These are phyloP conservation scores for Percopsis omiscomaycus DNA, from an alignment of 2,797 vertebrate species.

Conservation along the genomic window DNA sequence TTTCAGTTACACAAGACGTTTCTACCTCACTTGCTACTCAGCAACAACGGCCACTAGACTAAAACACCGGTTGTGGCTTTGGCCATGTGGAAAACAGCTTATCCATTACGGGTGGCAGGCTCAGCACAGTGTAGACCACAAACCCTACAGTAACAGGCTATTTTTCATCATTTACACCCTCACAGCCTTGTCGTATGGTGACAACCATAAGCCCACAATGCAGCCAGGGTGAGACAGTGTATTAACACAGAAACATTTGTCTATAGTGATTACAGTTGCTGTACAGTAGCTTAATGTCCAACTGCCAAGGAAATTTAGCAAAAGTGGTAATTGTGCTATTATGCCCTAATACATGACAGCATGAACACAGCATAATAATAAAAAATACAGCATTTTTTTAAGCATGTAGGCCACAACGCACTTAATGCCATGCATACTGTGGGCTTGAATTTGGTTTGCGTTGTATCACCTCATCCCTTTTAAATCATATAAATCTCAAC, in stretches of 20 bases:
- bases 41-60: constrained; percentile 44
- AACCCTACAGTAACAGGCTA: constrained; percentile 25
- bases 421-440: background rate
- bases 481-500: background rate
- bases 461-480: constrained; percentile 6
- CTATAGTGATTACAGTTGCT: constrained; percentile 7
- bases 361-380: too few relatives aligned
- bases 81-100: constrained; percentile 66
- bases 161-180: constrained; percentile 58
- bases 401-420: too few relatives aligned
- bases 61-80: constrained; percentile 49
- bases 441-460: constrained; percentile 6
- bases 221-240: constrained; percentile 12
- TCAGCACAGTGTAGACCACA: constrained; percentile 45
- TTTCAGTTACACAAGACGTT: constrained; percentile 44
- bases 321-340: too few relatives aligned
- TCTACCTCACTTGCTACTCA: constrained; percentile 38
- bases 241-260: constrained; percentile 21
- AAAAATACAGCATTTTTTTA: too few relatives aligned
- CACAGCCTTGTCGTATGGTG: constrained; percentile 14
- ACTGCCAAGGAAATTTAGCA: too few relatives aligned
- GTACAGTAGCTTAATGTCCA: too few relatives aligned
- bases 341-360: too few relatives aligned
- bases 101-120: constrained; percentile 62
- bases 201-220: constrained; percentile 21